Conservation (phyloP, 1,140 invertebrate species). For the Brachionus paranguensis region DNA sequence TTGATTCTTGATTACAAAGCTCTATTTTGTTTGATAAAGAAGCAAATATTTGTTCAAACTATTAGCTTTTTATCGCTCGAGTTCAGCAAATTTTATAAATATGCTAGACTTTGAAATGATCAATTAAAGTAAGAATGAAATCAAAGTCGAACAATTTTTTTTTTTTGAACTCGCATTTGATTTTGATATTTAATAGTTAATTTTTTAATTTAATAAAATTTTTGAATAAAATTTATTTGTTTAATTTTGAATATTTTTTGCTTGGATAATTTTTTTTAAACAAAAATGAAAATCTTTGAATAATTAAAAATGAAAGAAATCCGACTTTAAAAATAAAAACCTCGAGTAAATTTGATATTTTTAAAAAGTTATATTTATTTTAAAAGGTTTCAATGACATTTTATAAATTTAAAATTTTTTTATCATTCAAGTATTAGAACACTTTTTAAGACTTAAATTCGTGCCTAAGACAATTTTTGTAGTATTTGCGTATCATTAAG, state of each 20-base stretch:
- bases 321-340: neutral
- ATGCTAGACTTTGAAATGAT: neutral
- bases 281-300: neutral
- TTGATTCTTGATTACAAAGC: neutral
- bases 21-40: neutral
- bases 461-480: neutral
- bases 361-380: neutral
- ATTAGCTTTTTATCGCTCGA: neutral
- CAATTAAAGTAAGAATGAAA: neutral
- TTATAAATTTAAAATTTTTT: neutral
- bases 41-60: neutral
- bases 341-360: neutral
- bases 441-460: neutral
- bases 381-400: neutral
- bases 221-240: too few species aligned
- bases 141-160: neutral
- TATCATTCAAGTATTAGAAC: neutral
- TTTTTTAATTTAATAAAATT: too few species aligned
- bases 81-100: neutral
- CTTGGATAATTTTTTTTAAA: neutral
- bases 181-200: too few species aligned
- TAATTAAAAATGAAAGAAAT: neutral
- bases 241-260: too few species aligned
- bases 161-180: neutral
- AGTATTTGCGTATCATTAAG: neutral